Evolutionary conservation across 2,797 vertebrate species (phyloP).

Genomic region (Poeciliopsis turneri): DNA sequence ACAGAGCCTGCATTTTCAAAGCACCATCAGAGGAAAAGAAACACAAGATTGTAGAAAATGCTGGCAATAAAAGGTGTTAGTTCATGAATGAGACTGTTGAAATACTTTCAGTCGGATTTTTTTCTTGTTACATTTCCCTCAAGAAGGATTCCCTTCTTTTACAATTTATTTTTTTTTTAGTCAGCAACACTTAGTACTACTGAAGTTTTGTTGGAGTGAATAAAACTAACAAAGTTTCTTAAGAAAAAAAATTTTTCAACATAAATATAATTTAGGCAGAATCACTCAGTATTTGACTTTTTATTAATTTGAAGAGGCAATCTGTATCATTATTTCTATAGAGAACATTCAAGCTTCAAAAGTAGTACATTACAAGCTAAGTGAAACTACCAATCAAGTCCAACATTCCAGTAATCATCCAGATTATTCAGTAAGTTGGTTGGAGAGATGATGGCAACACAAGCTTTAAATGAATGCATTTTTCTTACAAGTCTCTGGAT

Average conservation of each 20-base stretch:
- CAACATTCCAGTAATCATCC: background rate
- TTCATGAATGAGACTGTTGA: background rate
- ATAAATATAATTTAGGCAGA: background rate
- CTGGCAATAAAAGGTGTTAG: constrained; percentile 63
- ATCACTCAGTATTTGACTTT: background rate
- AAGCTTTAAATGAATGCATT: background rate
- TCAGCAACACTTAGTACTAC: background rate
- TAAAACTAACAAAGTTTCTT: background rate
- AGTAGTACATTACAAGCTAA: background rate
- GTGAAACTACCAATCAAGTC: background rate
- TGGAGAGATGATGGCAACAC: background rate
- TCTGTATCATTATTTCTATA: background rate
- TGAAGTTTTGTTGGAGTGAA: background rate
- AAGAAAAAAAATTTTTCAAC: background rate
- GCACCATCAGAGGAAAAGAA: constrained; percentile 83
- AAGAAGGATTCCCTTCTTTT: background rate
- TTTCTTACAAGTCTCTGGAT: background rate
- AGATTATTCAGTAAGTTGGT: background rate
- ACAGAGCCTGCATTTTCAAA: constrained; percentile 91
- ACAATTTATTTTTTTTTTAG: background rate
- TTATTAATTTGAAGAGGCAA: background rate
- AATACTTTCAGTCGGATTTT: background rate
- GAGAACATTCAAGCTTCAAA: background rate
- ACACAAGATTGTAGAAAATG: constrained; percentile 84
- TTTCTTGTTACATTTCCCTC: background rate